phyloP scores from a whole-genome alignment of 2,113 vertebrate genomes.

The Castor canadensis region DNA sequence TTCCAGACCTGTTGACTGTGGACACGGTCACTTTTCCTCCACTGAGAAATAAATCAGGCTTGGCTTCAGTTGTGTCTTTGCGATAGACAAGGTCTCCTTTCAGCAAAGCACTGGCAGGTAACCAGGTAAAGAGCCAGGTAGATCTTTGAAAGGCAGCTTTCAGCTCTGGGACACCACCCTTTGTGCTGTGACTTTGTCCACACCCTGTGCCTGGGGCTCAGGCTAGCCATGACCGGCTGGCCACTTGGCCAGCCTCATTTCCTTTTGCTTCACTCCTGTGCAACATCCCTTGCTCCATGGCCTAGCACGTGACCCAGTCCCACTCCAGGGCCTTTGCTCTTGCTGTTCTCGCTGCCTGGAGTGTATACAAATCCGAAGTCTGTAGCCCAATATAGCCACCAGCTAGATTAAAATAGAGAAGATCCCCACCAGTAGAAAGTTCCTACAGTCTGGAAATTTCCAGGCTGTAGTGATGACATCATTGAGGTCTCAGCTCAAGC shows the following conservation, averaged over 20 bases:
- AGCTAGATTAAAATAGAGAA: too few relatives aligned
- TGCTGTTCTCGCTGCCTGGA: background rate
- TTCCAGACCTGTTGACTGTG: background rate
- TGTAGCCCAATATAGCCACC: too few relatives aligned
- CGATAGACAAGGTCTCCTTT: background rate
- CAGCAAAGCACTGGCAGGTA: background rate
- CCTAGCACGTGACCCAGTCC: background rate
- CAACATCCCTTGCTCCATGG: rapidly evolving
- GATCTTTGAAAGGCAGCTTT: rapidly evolving
- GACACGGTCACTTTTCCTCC: background rate
- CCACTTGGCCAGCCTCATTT: background rate
- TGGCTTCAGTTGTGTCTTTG: background rate
- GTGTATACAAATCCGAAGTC: background rate
- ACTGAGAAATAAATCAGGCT: background rate
- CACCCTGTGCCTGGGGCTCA: background rate
- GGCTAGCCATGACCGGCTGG: background rate
- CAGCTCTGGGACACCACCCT: too few relatives aligned
- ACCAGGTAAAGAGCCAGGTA: background rate
- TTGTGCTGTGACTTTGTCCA: background rate
- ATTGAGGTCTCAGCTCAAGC: background rate
- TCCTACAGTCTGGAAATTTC: too few relatives aligned
- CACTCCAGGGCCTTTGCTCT: background rate
- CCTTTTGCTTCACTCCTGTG: background rate
- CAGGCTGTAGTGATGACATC: background rate
- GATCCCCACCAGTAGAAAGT: too few relatives aligned